These are phyloP conservation scores for Lates japonicus DNA, from an alignment of 2,797 vertebrate genomes.

Conservation along the genomic window DNA sequence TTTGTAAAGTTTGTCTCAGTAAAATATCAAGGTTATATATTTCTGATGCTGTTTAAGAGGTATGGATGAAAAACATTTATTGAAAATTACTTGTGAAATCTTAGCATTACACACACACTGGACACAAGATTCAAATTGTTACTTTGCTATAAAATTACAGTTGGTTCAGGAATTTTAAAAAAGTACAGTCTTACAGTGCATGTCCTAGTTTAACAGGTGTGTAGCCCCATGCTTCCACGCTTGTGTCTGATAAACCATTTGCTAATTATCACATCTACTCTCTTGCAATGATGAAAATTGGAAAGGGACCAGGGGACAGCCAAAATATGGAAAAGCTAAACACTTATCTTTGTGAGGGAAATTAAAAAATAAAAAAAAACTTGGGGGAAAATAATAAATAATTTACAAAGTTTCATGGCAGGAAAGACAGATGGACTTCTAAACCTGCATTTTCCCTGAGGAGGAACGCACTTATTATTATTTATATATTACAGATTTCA, in stretches of 20 bases:
- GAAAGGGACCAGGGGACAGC: conserved; percentile 18
- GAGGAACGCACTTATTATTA: too few species aligned
- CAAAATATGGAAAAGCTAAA: conserved; percentile 5
- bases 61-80: too few species aligned
- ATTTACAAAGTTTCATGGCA: conserved; percentile 5
- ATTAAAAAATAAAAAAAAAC: too few species aligned
- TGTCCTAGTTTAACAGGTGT: conserved; percentile 21
- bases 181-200: neutral
- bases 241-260: conserved; percentile 6
- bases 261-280: conserved; percentile 21
- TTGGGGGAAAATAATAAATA: neutral
- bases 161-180: too few species aligned
- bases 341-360: neutral
- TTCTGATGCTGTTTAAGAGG: too few species aligned
- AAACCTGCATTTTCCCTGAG: conserved; percentile 9
- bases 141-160: too few species aligned
- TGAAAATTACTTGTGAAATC: too few species aligned
- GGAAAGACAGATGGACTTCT: neutral
- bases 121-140: too few species aligned
- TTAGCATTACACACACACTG: too few species aligned
- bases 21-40: too few species aligned
- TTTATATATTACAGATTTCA: too few species aligned
- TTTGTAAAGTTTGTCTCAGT: neutral
- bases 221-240: neutral
- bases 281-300: conserved; percentile 22